Percentiles rank a stretch among this genome's conserved stretches.
phyloP scores from a whole-genome alignment of 2,113 vertebrate genomes.

The Choloepus hoffmanni region DNA sequence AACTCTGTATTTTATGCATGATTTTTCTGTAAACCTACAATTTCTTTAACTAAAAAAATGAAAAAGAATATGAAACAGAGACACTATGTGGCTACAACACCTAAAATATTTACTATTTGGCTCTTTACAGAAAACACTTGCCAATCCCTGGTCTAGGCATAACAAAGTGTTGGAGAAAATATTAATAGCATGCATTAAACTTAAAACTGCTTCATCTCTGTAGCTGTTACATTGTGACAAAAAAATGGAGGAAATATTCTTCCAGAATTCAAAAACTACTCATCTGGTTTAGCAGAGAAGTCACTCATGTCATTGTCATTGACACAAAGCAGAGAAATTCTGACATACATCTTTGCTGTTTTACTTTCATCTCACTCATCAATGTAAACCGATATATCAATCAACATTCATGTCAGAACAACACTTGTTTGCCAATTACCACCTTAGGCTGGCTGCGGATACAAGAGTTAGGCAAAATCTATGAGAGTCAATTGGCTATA shows the following conservation, averaged over 20 bases:
- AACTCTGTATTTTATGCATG: too few relatives aligned
- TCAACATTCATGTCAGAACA: neutral
- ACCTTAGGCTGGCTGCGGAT: neutral
- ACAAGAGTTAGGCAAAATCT: slow-evolving; percentile 33
- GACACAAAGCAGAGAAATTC: neutral
- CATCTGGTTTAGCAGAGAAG: slow-evolving; percentile 34
- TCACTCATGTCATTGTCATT: neutral
- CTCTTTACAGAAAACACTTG: slow-evolving; percentile 33
- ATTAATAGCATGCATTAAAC: neutral
- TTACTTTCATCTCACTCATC: slow-evolving; percentile 3
- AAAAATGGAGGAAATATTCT: neutral
- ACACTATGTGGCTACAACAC: neutral
- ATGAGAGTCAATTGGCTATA: neutral
- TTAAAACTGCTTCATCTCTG: slow-evolving; percentile 13
- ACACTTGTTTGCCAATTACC: neutral
- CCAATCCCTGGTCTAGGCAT: neutral
- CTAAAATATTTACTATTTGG: slow-evolving; percentile 44
- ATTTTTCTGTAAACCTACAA: too few relatives aligned
- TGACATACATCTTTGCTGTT: neutral
- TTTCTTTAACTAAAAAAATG: neutral
- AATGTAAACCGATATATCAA: neutral
- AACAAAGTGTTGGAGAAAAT: slow-evolving; percentile 52
- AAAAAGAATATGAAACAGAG: slow-evolving; percentile 25
- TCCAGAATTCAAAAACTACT: slow-evolving; percentile 5
- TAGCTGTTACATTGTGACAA: slow-evolving; percentile 23